A percentile compares a stretch with the other conserved stretches of the same genome.
Evolutionary conservation across 2,888 invertebrate species (phyloP).

Genomic region (Eupithecia exiguata): DNA sequence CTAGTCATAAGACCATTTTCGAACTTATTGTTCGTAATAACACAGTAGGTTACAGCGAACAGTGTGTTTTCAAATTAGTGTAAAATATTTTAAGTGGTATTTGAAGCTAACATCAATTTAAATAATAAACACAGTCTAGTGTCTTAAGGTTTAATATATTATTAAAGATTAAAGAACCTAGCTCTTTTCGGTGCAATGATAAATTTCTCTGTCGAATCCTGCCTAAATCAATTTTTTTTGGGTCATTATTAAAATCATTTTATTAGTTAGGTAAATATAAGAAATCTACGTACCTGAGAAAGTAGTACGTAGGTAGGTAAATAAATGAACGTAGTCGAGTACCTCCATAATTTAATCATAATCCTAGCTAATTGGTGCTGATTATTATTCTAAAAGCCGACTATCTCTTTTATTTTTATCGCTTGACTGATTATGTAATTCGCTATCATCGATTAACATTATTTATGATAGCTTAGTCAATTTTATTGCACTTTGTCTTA

Average conservation of each 20-base stretch:
- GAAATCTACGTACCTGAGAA: too few relatives aligned
- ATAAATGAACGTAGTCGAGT: too few relatives aligned
- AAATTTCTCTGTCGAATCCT: too few relatives aligned
- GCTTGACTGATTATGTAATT: background rate
- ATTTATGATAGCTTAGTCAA: background rate
- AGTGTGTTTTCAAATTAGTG: background rate
- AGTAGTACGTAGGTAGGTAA: too few relatives aligned
- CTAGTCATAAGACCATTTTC: conserved; percentile 63
- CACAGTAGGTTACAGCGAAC: background rate
- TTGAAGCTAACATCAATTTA: background rate
- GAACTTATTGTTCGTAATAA: conserved; percentile 45
- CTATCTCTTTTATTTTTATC: background rate
- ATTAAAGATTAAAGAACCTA: too few relatives aligned
- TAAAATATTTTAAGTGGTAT: background rate
- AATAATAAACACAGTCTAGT: background rate
- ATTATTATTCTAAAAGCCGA: background rate
- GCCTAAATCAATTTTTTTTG: too few relatives aligned
- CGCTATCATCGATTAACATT: background rate
- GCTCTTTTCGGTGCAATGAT: too few relatives aligned
- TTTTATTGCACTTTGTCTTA: background rate
- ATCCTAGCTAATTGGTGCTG: background rate
- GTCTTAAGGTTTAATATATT: too few relatives aligned
- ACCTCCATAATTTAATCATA: background rate
- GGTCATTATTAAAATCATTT: too few relatives aligned
- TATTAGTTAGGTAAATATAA: too few relatives aligned